phyloP scores from a whole-genome alignment of 37 sponge, comb jelly and placozoan genomes.

The Eunapius fragilis region DNA sequence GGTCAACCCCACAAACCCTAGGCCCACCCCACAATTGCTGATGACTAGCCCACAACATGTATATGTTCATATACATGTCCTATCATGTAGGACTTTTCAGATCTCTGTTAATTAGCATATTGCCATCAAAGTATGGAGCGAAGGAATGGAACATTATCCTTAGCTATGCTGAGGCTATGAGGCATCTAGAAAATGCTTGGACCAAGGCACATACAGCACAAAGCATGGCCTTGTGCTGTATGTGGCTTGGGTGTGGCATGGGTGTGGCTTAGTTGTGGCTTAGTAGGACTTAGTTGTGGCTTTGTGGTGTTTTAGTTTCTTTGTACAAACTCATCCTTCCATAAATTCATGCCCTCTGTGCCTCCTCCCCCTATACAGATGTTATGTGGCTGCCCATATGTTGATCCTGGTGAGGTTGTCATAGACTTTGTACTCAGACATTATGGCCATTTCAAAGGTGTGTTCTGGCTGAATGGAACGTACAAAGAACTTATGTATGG shows the following conservation, averaged over 20 bases:
- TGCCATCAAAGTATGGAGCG: no score
- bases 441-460: slow-evolving; percentile 38
- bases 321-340: background rate
- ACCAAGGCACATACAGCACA: no score
- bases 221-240: no score
- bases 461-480: slow-evolving; percentile 36
- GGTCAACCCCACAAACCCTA: background rate
- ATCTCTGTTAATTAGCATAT: no score
- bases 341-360: background rate
- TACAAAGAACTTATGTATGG: slow-evolving; percentile 11
- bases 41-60: background rate
- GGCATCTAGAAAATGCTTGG: no score
- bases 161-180: no score
- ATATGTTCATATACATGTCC: no score
- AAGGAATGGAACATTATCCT: no score
- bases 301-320: background rate
- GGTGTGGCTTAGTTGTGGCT: no score
- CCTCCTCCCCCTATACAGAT: slow-evolving; percentile 21
- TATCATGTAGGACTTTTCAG: no score
- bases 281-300: no score
- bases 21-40: background rate
- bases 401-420: slow-evolving; percentile 36
- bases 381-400: slow-evolving; percentile 29
- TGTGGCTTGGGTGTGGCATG: no score
- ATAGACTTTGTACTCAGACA: slow-evolving; percentile 29